Evolutionary conservation across 2,113 vertebrate species (phyloP), one percentile per base, ranked within the genome.

Genomic region (Bubo blakistoni): DNA sequence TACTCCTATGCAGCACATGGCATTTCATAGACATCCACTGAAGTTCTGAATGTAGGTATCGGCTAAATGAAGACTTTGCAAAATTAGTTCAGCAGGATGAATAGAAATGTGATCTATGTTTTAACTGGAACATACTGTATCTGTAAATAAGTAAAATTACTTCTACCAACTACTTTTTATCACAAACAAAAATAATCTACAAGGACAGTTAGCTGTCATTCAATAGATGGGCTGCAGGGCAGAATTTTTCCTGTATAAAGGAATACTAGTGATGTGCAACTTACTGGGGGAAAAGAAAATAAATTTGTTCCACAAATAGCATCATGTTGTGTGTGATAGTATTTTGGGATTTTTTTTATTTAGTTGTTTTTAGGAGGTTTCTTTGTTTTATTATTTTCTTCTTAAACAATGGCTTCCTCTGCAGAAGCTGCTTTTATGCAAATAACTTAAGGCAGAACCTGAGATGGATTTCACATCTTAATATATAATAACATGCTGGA

Each of bases 401-500:
- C 24, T 61, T 54, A n/a, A 74, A 62, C 6, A 63, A 25, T n/a
- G 16, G 7, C 10, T 89, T 59, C 29, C 19, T 69, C 38, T 69
- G 2, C 49, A 29, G 44, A 91, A 86, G 12, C 4, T 71, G 24
- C 34, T 90, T 67, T 73, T 30, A 38, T 24, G 29, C 10, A 46
- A 90, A 82, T 6, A 25, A 74, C 11, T 90, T 67, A 76, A 76
- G 27, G 34, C 27, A 87, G 49, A 79, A 44, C 22, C 26, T 80
- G 42, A 70, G 58, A 30, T 27, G 10, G 22, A 54, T 91, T 97
- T 96, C 30, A 52, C 78, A 81, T 94, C 90, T 96, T 94, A 86
- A 70, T 80, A 47, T 91, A 83, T 88, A 94, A 91, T 94, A 95
- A 65, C 47, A 89, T 76, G 25, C 27, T 81, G 69, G 88, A 86